Base-by-base conservation (phyloP, 2,888 invertebrate species). In the Latheticus oryzae region DNA sequence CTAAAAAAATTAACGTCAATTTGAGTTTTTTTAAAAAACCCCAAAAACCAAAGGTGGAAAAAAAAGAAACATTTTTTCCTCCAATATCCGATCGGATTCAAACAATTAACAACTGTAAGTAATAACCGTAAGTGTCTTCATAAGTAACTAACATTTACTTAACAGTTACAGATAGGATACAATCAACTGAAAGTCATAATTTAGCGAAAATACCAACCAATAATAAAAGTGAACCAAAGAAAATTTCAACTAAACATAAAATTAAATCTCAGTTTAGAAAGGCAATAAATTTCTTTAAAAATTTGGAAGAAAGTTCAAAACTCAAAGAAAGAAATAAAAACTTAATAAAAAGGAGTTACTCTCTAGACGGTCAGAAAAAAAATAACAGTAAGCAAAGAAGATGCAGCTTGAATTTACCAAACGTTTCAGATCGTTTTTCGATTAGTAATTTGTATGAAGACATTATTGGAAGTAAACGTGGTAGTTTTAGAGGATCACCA, bases 231-330 rank as follows among this genome's bases (percentile, higher is more conserved):
- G 21, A 50, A 37, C 33, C 7, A 13, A 8, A 58, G 47, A 43
- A 12, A 32, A 2, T 17, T 38, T n/a, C 47, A 33, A 43, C 28
- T 5, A 47, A 47, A 23, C 33, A 11, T 13, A 42, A 8, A 24
- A 32, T 52, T 4, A 55, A 59, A 42, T 54, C 63, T 2, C 68
- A 66, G 11, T 69, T 70, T 45, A 69, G 63, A 45, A 48, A 48
- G 13, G 68, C 69, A 5, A 60, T 68, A 2, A 61, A 54, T 7
- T 71, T 63, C 52, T 71, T 71, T 43, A 67, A 63, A 40, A 69
- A 68, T 33, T 45, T 70, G 30, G 70, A 71, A 60, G 60, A 61
- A 12, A 60, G 50, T 52, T 52, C 62, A 9, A 59, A 43, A 33
- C 11, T 28, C 5, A 32, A 48, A 30, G 17, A 26, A 17, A 43